phyloP scores from a whole-genome alignment of 2,888 invertebrate genomes.

The Drosophila mercatorum region DNA sequence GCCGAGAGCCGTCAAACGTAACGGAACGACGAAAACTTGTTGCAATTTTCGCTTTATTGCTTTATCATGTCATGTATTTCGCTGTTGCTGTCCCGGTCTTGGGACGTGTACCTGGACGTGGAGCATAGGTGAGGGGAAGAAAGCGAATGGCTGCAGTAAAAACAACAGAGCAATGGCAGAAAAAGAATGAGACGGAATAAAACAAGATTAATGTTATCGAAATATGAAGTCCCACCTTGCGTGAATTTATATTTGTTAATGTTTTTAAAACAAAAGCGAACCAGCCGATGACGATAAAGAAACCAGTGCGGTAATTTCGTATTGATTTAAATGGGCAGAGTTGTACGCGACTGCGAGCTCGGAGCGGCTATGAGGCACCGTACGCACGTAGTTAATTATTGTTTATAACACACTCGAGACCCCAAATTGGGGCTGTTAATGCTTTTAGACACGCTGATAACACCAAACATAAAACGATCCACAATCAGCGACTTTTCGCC shows the following conservation, averaged over 20 bases:
- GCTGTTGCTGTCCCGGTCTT: constrained; percentile 36
- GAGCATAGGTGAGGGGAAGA: background rate
- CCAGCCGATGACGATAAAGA: constrained; percentile 37
- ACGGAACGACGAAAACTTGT: constrained; percentile 62
- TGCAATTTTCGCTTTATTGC: constrained; percentile 74
- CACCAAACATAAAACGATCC: constrained; percentile 29
- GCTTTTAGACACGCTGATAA: constrained; percentile 33
- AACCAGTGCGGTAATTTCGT: constrained; percentile 33
- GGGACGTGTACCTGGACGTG: constrained; percentile 38
- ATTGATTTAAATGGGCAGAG: constrained; percentile 62
- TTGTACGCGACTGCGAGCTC: constrained; percentile 17
- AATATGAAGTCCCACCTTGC: constrained; percentile 39
- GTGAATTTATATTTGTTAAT: constrained; percentile 54
- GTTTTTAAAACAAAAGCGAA: constrained; percentile 27
- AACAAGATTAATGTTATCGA: constrained; percentile 54
- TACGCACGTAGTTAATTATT: constrained; percentile 44
- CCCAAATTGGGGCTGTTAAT: constrained; percentile 25
- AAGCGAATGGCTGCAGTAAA: background rate
- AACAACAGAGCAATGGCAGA: constrained; percentile 3
- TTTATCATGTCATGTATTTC: constrained; percentile 63
- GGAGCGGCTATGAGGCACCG: background rate
- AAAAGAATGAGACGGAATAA: constrained; percentile 8
- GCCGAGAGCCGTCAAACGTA: constrained; percentile 8
- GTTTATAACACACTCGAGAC: constrained; percentile 42
- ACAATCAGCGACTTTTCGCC: constrained; percentile 24